Base-by-base conservation (phyloP, 2,888 invertebrate species). In the Phyto melanocephala region DNA sequence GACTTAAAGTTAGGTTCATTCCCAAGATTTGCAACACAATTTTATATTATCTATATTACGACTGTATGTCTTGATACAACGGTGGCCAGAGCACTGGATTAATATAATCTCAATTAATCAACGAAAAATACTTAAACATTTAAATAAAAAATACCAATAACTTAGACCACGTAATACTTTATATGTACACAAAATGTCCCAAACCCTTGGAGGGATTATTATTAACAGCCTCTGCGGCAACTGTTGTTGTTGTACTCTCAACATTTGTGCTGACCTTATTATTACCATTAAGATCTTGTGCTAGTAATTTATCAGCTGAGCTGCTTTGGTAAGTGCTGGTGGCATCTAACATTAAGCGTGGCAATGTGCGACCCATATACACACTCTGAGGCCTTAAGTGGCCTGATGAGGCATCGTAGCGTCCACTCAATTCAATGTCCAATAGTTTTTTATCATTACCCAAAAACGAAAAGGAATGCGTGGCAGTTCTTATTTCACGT, bases 141-240 rank as follows among this genome's bases (percentile, higher is more conserved):
- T n/a, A n/a, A n/a, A n/a, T n/a, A n/a, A 35, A 58, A 35, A 35
- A 15, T n/a, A 28, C 24, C n/a, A n/a, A n/a, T n/a, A n/a, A 28
- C 40, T 60, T 40, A n/a, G 0, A n/a, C 13, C 13, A 7, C 2
- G 0, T 4, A 7, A 5, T 10, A 28, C 6, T 28, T 87, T 88
- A 91, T 85, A 91, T 88, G 75, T 91, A 91, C 45, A 91, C 90
- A 84, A 89, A 91, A 86, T 91, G 91, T 2, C 91, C 91, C 76
- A 90, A 85, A 37, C 91, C 91, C 83, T 90, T 89, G 35, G 91
- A 87, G 10, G 91, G 91, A 85, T 91, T 89, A 84, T 91, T 91
- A 83, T 91, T 91, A 15, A 91, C 91, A 7, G 87, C 87, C 81
- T 91, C 91, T 2, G 86, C 86, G 7, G 83, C 75, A n/a, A n/a